phyloP scores from a whole-genome alignment of 2,113 vertebrate genomes.

The Antechinus flavipes region DNA sequence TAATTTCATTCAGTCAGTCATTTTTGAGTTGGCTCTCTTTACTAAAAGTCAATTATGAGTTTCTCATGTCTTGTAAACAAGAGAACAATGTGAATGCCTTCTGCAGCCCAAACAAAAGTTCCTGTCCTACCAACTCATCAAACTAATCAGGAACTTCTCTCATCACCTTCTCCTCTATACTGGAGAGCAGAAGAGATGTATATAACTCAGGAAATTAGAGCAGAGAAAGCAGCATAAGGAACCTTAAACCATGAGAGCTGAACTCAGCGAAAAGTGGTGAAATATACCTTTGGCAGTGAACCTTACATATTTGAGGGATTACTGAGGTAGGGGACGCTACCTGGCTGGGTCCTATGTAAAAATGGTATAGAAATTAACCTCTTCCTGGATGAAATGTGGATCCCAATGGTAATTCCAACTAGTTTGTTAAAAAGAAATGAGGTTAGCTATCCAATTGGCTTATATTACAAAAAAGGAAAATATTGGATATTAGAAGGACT shows the following conservation, averaged over 20 bases:
- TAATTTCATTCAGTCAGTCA: not conserved
- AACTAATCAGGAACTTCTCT: not conserved
- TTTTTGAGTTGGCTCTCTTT: not conserved
- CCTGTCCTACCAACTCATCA: not conserved
- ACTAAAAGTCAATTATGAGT: not conserved
- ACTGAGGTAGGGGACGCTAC: not conserved
- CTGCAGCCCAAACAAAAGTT: not conserved
- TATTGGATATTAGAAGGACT: too few species aligned
- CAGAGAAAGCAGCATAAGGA: not conserved
- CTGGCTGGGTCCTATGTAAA: not conserved
- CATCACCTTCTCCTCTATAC: not conserved
- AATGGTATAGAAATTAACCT: not conserved
- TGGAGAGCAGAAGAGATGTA: not conserved
- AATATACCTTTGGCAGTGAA: not conserved
- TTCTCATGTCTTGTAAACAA: not conserved
- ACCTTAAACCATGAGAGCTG: not conserved
- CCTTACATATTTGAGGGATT: not conserved
- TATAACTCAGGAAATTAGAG: not conserved
- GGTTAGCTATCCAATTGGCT: too few species aligned
- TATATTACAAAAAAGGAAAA: too few species aligned
- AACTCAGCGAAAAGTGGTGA: not conserved
- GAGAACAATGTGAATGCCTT: not conserved
- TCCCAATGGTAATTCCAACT: not conserved
- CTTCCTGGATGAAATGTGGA: not conserved
- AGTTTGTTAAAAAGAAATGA: not conserved